A percentile compares a stretch with the other conserved stretches of the same genome.
Evolutionary conservation across 2,113 vertebrate genomes (phyloP).

Genomic region (Hoplias malabaricus): DNA sequence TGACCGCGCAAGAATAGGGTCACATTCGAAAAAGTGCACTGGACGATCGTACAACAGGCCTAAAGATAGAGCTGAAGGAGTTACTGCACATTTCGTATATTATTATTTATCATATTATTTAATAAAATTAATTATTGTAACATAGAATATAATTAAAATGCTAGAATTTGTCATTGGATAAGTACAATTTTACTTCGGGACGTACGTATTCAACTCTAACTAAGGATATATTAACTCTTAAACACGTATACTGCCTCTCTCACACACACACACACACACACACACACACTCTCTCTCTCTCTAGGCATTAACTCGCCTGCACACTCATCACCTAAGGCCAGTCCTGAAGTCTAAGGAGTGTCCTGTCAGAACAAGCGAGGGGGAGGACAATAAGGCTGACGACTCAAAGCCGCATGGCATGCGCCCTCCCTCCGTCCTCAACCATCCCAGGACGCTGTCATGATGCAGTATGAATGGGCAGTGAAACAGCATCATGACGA

Average conservation of each 20-base stretch:
- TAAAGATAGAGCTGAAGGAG: too few relatives aligned
- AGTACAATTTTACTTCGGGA: too few relatives aligned
- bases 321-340: conserved; percentile 70
- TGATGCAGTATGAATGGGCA: conserved; percentile 31
- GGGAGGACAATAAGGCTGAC: conserved; percentile 52
- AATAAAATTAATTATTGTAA: too few relatives aligned
- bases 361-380: conserved; percentile 55
- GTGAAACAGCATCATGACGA: conserved; percentile 36
- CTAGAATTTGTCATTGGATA: too few relatives aligned
- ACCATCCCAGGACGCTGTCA: background rate
- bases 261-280: conserved; percentile 26
- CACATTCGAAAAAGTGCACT: conserved; percentile 47
- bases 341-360: conserved; percentile 66
- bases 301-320: conserved; percentile 54
- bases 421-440: conserved; percentile 4
- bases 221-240: background rate
- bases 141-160: too few relatives aligned
- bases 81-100: too few relatives aligned
- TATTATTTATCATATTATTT: too few relatives aligned
- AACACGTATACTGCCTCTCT: conserved; percentile 15
- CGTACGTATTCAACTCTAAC: too few relatives aligned
- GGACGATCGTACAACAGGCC: conserved; percentile 18
- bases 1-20: conserved; percentile 50
- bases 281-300: conserved; percentile 13
- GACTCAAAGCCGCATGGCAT: conserved; percentile 40